Evolutionary conservation across 2,113 vertebrate genomes (phyloP).

Genomic region (Carollia perspicillata): DNA sequence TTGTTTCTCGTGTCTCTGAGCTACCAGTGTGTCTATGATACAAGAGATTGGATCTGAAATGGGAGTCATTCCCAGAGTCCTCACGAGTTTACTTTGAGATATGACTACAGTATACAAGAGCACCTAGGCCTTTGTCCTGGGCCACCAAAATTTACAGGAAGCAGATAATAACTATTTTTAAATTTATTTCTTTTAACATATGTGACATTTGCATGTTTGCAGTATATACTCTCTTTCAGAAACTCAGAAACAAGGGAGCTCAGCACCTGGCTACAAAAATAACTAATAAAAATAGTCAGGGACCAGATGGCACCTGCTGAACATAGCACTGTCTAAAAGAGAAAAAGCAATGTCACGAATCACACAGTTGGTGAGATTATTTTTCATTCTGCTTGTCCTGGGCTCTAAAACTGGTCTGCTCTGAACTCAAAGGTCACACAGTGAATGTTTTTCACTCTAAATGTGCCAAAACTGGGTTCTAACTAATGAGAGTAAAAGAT

Average conservation of each 20-base stretch:
- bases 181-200: conserved; percentile 37
- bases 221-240: conserved; percentile 18
- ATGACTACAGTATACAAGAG: not conserved
- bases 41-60: not conserved
- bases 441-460: not conserved
- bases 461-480: not conserved
- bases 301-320: conserved; percentile 52
- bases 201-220: conserved; percentile 55
- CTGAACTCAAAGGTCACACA: not conserved
- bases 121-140: not conserved
- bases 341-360: not conserved
- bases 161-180: not conserved
- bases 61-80: not conserved
- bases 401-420: not conserved
- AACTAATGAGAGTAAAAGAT: not conserved
- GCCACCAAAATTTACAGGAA: not conserved
- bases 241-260: conserved; percentile 46
- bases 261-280: conserved; percentile 46
- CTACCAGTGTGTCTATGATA: not conserved
- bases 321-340: conserved; percentile 40
- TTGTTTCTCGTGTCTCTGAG: not conserved
- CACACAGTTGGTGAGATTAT: not conserved
- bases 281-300: conserved; percentile 49
- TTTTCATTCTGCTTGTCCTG: not conserved
- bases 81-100: not conserved